phyloP scores from a whole-genome alignment of 2,888 invertebrate species.

The Drosophila setosimentum region DNA sequence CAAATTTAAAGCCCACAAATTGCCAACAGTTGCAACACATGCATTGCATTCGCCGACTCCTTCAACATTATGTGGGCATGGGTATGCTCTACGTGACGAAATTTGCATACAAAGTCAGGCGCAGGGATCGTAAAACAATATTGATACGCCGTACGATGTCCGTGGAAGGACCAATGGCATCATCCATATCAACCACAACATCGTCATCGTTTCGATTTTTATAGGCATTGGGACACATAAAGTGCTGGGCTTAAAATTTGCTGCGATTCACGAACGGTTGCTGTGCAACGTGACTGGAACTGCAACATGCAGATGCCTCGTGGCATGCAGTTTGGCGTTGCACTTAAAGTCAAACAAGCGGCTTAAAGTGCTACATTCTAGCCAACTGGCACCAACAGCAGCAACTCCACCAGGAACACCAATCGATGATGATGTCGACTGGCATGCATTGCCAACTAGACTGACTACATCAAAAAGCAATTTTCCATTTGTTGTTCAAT shows the following conservation, averaged over 20 bases:
- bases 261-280: constrained; percentile 30
- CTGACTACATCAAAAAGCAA: constrained; percentile 78
- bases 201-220: constrained; percentile 44
- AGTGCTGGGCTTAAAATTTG: constrained; percentile 65
- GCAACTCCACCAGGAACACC: constrained; percentile 24
- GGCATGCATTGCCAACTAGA: constrained; percentile 43
- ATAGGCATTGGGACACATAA: constrained; percentile 55
- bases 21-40: constrained; percentile 43
- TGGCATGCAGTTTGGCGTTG: constrained; percentile 31
- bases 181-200: constrained; percentile 40
- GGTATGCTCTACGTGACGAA: constrained; percentile 39
- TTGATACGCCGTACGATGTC: constrained; percentile 63
- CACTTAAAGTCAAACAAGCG: constrained; percentile 31
- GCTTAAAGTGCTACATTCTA: constrained; percentile 32
- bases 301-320: constrained; percentile 39
- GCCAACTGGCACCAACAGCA: constrained; percentile 13
- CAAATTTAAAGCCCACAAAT: constrained; percentile 40
- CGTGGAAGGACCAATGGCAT: constrained; percentile 27
- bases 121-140: constrained; percentile 66
- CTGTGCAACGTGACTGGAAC: constrained; percentile 23
- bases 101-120: constrained; percentile 63
- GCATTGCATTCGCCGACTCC: constrained; percentile 8
- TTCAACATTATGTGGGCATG: constrained; percentile 15
- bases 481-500: constrained; percentile 75
- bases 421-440: constrained; percentile 50